phyloP scores from a whole-genome alignment of 2,113 vertebrate species.

The Eleginops maclovinus region DNA sequence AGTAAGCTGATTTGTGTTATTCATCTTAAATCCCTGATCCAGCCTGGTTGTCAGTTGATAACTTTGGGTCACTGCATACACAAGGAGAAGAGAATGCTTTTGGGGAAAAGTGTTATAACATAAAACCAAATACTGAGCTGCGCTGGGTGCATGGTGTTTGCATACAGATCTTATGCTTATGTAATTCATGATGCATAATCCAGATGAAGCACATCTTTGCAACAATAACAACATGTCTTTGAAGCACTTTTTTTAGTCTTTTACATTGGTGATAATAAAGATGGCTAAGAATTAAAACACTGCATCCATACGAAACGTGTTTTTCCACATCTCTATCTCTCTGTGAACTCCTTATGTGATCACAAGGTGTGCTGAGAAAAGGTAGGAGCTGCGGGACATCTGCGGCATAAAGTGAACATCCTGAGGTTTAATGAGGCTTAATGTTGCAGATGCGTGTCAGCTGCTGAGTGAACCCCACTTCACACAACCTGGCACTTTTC shows the following conservation, averaged over 20 bases:
- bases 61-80: conserved; percentile 53
- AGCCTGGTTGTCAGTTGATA: conserved; percentile 64
- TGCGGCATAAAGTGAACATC: conserved; percentile 37
- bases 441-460: conserved; percentile 57
- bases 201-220: conserved; percentile 24
- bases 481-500: conserved; percentile 17
- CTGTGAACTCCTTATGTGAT: not conserved
- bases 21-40: conserved; percentile 69
- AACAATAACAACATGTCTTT: conserved; percentile 4
- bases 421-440: conserved; percentile 59
- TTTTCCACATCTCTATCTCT: not conserved
- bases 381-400: conserved; percentile 28
- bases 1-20: conserved; percentile 70
- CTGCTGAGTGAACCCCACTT: conserved; percentile 23
- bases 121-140: conserved; percentile 50
- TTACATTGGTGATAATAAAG: not conserved
- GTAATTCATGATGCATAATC: conserved; percentile 42
- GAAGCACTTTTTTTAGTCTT: not conserved
- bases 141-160: conserved; percentile 9
- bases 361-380: conserved; percentile 19
- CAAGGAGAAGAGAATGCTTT: conserved; percentile 29
- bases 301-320: not conserved
- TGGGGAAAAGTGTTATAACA: conserved; percentile 34
- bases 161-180: conserved; percentile 26
- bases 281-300: not conserved